A percentile compares a stretch with the other conserved stretches of the same genome.
phyloP scores from a whole-genome alignment of 1,140 invertebrate species.

The Drosophila navojoa region DNA sequence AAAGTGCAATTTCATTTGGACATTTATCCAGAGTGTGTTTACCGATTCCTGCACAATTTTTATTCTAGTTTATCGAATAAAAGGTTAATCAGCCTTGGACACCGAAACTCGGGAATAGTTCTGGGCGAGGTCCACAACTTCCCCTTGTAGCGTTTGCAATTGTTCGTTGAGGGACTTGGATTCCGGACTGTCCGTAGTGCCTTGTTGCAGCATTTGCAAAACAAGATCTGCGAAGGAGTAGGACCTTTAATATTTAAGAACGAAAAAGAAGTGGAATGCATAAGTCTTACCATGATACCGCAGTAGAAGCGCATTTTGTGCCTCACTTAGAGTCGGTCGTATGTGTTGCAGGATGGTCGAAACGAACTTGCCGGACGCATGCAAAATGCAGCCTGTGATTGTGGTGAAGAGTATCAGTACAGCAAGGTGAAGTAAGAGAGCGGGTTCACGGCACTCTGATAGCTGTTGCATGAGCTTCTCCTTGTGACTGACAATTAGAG shows the following conservation, averaged over 20 bases:
- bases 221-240: constrained; percentile 85
- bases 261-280: neutral
- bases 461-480: constrained; percentile 92
- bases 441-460: constrained; percentile 89
- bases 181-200: constrained; percentile 80
- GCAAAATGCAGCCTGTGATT: constrained; percentile 91
- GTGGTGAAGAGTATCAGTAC: constrained; percentile 92
- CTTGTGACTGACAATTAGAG: constrained; percentile 90
- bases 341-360: constrained; percentile 91
- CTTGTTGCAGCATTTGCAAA: constrained; percentile 86
- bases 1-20: constrained; percentile 13
- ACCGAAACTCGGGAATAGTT: constrained; percentile 84
- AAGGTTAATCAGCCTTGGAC: constrained; percentile 68
- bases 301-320: constrained; percentile 87
- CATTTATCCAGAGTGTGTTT: neutral
- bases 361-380: constrained; percentile 96
- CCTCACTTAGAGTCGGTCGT: constrained; percentile 87
- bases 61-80: neutral
- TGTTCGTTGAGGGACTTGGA: constrained; percentile 79
- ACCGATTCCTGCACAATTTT: neutral
- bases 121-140: constrained; percentile 86
- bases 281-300: constrained; percentile 90
- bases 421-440: constrained; percentile 92
- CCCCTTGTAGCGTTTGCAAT: constrained; percentile 76
- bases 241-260: neutral